Evolutionary conservation across 2,797 vertebrate species (phyloP), one percentile per base, ranked within the genome.

Genomic region (Poeciliopsis paucimaculata): DNA sequence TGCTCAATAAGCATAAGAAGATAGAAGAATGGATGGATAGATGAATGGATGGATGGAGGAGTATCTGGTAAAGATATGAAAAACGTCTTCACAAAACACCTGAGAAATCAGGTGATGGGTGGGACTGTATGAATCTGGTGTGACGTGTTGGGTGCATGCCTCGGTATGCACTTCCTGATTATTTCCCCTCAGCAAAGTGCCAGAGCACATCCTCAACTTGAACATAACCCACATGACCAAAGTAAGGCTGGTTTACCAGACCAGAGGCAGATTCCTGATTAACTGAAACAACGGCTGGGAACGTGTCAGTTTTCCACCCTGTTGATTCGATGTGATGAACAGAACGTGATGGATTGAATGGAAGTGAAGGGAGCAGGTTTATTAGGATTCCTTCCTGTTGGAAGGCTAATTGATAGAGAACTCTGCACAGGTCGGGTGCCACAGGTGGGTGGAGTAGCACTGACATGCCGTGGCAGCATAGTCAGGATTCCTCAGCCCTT

Each of bases 341-440:
- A 87, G 82, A 86, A 85, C 84, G 83, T 81, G 85, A 95, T 87
- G 89, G 95, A 95, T 92, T 91, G 83, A 93, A 93, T 90, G 88
- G 92, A 95, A 94, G 93, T 90, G 90, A 93, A 93, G 83, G 93
- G 93, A 96, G 95, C 82, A 86, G 91, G 93, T 93, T 93, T 93
- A 95, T 94, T 95, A 94, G 84, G 92, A 94, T 93, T 92, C 89
- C 87, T 87, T 87, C 78, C 82, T 89, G 81, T 87, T 81, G 75
- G 87, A 88, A 51, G 83, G 70, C 82, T 92, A 92, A 94, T 88
- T 92, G 89, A 90, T 81, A 82, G 49, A 90, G 87, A 86, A 87
- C 34, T 45, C 53, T 18, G 51, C 75, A 60, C 75, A 87, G 55
- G 79, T 80, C 51, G 77, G 79, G 79, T 89, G 86, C 79, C 78